These are phyloP conservation scores for Protonemura montana DNA, from an alignment of 2,888 invertebrate species.

Conservation along the genomic window DNA sequence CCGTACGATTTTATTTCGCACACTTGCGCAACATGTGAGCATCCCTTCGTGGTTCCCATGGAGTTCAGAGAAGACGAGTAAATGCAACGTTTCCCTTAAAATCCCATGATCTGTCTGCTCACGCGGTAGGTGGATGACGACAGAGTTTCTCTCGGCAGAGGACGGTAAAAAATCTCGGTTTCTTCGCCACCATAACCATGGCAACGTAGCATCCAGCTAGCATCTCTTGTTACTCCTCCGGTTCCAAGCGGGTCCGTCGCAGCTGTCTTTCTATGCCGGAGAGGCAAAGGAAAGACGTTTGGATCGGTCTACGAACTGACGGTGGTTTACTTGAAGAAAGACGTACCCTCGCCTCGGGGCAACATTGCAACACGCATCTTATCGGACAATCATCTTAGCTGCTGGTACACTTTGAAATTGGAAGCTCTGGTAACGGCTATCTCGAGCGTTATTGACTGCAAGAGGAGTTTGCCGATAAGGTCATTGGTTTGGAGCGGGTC, in stretches of 20 bases:
- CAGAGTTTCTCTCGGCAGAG: background rate
- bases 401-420: background rate
- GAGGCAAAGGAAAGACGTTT: constrained; percentile 8
- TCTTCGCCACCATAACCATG: constrained; percentile 17
- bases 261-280: constrained; percentile 16
- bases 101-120: background rate
- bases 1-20: background rate
- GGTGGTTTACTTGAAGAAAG: background rate
- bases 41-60: background rate
- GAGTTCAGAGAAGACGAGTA: background rate
- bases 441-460: background rate
- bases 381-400: background rate
- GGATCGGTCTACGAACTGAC: background rate
- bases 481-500: background rate
- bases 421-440: background rate
- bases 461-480: background rate
- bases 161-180: constrained; percentile 22
- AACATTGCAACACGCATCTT: background rate
- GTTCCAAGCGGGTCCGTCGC: constrained; percentile 42
- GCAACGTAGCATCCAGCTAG: constrained; percentile 42
- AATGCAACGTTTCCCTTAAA: background rate
- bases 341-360: background rate
- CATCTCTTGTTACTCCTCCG: background rate
- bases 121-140: constrained; percentile 1
- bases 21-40: background rate